phyloP scores from a whole-genome alignment of 2,888 invertebrate genomes.

The Lepeophtheirus nordmannii region DNA sequence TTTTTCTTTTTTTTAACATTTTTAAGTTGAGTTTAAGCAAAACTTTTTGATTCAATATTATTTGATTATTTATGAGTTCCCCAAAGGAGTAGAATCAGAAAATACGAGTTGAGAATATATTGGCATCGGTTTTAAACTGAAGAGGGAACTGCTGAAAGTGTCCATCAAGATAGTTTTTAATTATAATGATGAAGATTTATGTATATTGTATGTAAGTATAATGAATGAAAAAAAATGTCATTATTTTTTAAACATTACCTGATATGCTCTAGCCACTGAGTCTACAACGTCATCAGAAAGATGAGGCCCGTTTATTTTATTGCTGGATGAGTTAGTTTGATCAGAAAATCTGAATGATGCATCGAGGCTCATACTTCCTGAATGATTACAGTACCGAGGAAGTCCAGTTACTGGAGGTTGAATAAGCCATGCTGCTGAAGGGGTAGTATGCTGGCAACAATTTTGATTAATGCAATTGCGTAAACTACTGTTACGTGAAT shows the following conservation, averaged over 20 bases:
- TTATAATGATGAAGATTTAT: background rate
- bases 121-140: conserved; percentile 2
- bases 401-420: background rate
- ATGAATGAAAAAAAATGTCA: background rate
- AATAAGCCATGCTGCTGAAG: background rate
- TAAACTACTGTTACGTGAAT: background rate
- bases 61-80: no score
- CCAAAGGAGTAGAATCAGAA: background rate
- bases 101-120: conserved; percentile 6
- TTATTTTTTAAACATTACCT: background rate
- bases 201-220: background rate
- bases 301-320: background rate
- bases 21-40: no score
- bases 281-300: background rate
- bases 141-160: background rate
- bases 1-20: no score
- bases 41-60: no score
- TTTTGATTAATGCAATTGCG: conserved; percentile 7
- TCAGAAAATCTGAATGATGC: conserved; percentile 5
- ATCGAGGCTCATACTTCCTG: conserved; percentile 17
- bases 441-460: background rate
- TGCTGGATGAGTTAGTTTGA: background rate
- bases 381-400: background rate
- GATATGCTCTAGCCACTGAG: background rate
- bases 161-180: background rate